Evolutionary conservation across 1,140 invertebrate genomes (phyloP), one percentile per base, ranked within the genome.

Genomic region (Drosophila jambulina): DNA sequence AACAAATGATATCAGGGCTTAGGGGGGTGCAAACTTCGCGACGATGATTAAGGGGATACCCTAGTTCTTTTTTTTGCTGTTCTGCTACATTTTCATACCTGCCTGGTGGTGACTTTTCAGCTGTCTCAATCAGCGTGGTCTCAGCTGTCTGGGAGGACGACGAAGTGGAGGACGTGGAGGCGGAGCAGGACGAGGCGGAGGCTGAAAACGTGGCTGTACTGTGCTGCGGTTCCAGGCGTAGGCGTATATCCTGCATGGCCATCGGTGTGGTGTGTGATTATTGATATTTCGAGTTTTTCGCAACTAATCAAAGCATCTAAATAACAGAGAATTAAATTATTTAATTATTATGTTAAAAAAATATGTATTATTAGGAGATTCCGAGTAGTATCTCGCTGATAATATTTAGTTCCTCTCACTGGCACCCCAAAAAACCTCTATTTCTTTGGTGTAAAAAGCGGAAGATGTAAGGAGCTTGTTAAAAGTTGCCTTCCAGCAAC

Each of bases 221-320:
- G 63, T 80, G 85, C 64, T 86, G 86, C 80, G 88, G 86, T 72
- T 91, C 86, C 54, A 91, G 76, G 56, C 88, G 82, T 72, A 91
- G 70, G 63, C 87, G 83, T 81, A 91, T 91, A 82, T 91, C 87
- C 87, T 91, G 87, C 87, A 91, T 91, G 79, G 80, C 80, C 84
- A 78, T 81, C 25, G 54, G 48, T 62, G 17, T 29, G 46, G 45
- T 9, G 25, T 2, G 0, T 34, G 15, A 10, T 13, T 25, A 5
- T 8, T 25, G 43, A 34, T 17, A 5, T 8, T 19, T 49, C 43
- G 21, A 34, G 13, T 19, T 25, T 63, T 29, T 53, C 40, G 54
- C 45, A n/a, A 46, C 29, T 25, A n/a, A 42, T 69, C 68, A 87
- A 21, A 63, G 67, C 83, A 87, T 87, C 83, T 87, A 21, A 8